Evolutionary conservation across 1,140 invertebrate genomes (phyloP), one percentile per base, ranked within the genome.

Genomic region (Magallana angulata): DNA sequence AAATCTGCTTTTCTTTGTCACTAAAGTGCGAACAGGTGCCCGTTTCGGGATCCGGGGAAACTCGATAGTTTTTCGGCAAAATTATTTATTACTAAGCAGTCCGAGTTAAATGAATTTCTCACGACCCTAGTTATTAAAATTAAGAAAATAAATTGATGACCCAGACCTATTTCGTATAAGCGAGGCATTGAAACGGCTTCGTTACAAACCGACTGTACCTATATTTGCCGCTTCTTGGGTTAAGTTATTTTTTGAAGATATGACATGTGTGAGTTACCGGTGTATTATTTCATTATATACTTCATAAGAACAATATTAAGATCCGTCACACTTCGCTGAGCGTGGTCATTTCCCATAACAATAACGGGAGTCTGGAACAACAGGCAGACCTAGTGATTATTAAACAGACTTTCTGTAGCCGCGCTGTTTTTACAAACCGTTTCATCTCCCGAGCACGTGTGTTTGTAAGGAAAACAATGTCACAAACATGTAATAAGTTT

Each of bases 201-300:
- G 11, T 12, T 24, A 48, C 36, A 48, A 30, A 24, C 9, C 1
- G 24, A 9, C 18, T 30, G 18, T 12, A 18, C 3, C 36, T 12
- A 30, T 76, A 30, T 76, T 76, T 9, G 60, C 60, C 14, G 60
- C 24, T 18, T 76, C 68, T 76, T 30, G 9, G 36, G 24, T 76
- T 62, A 4, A 48, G 36, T 48, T 76, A 30, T 8, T 76, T 24
- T 76, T 76, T 30, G 18, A 76, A 36, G 24, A 12, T 76, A 76
- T 11, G 24, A 76, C 68, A 76, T 76, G 24, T 76, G 68, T 24
- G 2, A 9, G 8, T 76, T 36, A 18, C 68, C 68, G 68, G 24
- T 76, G 36, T 76, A 76, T 76, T 76, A 76, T 30, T 76, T 76
- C 68, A 76, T 76, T 76, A 76, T 76, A 76, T 76, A 76, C 68